Evolutionary conservation across 2,113 vertebrate genomes (phyloP), one percentile per base, ranked within the genome.

Genomic region (Cyprinodon brontotheroides): DNA sequence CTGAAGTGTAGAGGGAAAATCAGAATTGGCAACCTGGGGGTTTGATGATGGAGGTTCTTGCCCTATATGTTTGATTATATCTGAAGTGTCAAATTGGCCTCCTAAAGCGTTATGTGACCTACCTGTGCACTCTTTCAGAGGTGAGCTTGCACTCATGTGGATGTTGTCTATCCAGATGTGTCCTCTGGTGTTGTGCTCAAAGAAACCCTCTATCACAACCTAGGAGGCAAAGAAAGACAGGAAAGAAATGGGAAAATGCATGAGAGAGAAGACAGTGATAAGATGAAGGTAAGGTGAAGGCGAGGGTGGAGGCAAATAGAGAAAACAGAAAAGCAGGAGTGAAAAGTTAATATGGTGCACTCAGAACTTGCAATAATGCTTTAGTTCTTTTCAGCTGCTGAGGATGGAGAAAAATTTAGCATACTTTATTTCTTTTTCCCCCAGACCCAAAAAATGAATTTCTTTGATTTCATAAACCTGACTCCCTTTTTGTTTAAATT

Each of bases 121-220:
- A 99, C 98, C 96, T 91, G 96, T 97, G 80, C 97, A 98, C 86
- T 95, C 95, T 83, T 97, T 96, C 91, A 97, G 93, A 0, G 96
- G 96, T 40, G 95, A 95, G 79, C 95, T 95, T 0, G 93, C 93
- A 93, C 95, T 96, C 7, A 99, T 94, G 77, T 95, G 95, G 87
- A 99, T 95, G 92, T 97, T 96, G 89, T 98, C 97, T 0, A 99
- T 95, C 93, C 97, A 96, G 47, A 99, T 95, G 88, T 97, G 95
- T 92, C 97, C 97, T 0, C 91, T 87, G 86, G 89, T 94, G 66
- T 95, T 94, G 3, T 89, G 96, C 75, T 93, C 94, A 84, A 98
- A 96, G 81, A 95, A 94, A 22, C 96, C 97, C 85, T 99, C 97
- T 61, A 99, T 96, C 89, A 98, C 95, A 67, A 99, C 96, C 98